Evolutionary conservation across 2,888 invertebrate genomes (phyloP).

Genomic region (Ophion obscuratus): DNA sequence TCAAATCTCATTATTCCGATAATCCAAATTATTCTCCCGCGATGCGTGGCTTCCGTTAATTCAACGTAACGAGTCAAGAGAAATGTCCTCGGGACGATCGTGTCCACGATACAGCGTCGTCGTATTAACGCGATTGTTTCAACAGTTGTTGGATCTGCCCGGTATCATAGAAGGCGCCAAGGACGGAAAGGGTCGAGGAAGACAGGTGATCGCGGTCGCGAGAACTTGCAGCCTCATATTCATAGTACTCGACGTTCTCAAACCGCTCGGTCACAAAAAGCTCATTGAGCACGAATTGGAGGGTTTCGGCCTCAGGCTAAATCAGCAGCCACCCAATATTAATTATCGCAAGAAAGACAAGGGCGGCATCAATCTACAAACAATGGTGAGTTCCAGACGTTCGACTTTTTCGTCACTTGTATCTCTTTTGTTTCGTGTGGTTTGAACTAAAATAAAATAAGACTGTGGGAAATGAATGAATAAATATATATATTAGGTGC

Average conservation of each 20-base stretch:
- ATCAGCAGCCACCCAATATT: conserved; percentile 99
- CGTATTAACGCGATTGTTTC: conserved; percentile 3
- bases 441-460: no score
- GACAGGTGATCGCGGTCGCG: conserved; percentile 99
- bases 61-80: not conserved
- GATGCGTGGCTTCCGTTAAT: no score
- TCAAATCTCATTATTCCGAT: no score
- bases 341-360: conserved; percentile 98
- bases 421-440: no score
- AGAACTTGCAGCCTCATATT: conserved; percentile 99
- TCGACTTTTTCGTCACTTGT: not conserved
- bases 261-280: conserved; percentile 98
- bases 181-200: conserved; percentile 99
- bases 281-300: conserved; percentile 99
- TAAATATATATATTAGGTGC: no score
- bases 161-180: conserved; percentile 99
- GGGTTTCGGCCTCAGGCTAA: conserved; percentile 98
- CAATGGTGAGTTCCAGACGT: conserved; percentile 87
- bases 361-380: conserved; percentile 98
- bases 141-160: conserved; percentile 97
- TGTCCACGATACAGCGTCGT: no score
- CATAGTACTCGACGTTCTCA: conserved; percentile 98
- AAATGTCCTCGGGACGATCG: not conserved
- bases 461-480: no score
- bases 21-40: no score